A percentile compares a stretch with the other conserved stretches of the same genome.
These are phyloP conservation scores for Halictus quadricinctus DNA, from an alignment of 2,888 invertebrate species.

Conservation along the genomic window DNA sequence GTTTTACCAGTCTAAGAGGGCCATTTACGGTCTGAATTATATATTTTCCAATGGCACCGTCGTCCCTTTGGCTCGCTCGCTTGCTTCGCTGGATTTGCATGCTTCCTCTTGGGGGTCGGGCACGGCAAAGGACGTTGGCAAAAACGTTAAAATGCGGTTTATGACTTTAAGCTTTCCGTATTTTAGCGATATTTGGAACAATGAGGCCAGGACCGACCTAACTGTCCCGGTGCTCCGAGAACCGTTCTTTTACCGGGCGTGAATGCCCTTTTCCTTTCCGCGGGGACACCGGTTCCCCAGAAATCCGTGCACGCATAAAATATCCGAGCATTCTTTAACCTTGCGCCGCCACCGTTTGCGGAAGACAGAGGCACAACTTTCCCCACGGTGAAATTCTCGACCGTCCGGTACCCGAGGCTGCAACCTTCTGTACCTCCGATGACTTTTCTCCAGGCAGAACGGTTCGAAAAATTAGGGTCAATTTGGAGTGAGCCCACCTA, in stretches of 20 bases:
- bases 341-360: neutral
- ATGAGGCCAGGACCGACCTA: slow-evolving; percentile 70
- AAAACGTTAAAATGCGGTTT: slow-evolving; percentile 77
- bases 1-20: slow-evolving; percentile 65
- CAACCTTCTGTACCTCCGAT: too few relatives aligned
- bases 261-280: slow-evolving; percentile 29
- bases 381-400: neutral
- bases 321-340: slow-evolving; percentile 10
- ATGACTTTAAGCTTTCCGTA: slow-evolving; percentile 75
- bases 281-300: neutral
- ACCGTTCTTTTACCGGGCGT: slow-evolving; percentile 20
- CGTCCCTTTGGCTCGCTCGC: slow-evolving; percentile 35
- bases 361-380: neutral
- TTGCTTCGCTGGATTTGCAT: slow-evolving; percentile 68
- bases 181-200: slow-evolving; percentile 78
- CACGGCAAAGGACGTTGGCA: slow-evolving; percentile 33
- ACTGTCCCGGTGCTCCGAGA: slow-evolving; percentile 56
- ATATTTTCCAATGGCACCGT: slow-evolving; percentile 63
- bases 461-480: neutral
- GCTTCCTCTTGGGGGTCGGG: slow-evolving; percentile 51
- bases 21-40: slow-evolving; percentile 70
- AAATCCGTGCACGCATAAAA: slow-evolving; percentile 33
- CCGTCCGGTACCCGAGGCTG: neutral
- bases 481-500: neutral
- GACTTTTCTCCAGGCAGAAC: neutral